These are phyloP conservation scores for Catocala fraxini DNA, from an alignment of 2,888 invertebrate species.

Conservation along the genomic window DNA sequence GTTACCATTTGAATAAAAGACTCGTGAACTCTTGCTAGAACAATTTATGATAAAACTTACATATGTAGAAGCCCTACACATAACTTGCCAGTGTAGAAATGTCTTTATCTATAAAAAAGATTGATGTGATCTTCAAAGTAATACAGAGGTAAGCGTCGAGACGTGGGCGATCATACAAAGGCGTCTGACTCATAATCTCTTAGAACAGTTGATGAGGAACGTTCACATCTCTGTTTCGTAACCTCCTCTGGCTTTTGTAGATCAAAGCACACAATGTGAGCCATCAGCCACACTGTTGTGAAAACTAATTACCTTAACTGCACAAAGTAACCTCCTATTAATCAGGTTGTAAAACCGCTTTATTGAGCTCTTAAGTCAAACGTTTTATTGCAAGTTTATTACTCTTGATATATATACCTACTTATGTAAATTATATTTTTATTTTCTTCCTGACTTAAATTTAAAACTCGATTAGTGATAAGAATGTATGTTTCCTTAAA, in stretches of 20 bases:
- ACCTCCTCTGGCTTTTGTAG: conserved; percentile 32
- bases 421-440: too few species aligned
- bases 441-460: too few species aligned
- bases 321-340: conserved; percentile 37
- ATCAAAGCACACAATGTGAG: conserved; percentile 40
- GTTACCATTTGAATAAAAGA: too few species aligned
- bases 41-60: background rate
- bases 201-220: conserved; percentile 48
- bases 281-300: conserved; percentile 39
- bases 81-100: background rate
- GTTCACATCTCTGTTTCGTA: conserved; percentile 55
- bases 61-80: background rate
- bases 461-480: too few species aligned
- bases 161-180: conserved; percentile 55
- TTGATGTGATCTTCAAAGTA: conserved; percentile 11
- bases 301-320: conserved; percentile 45
- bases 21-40: too few species aligned
- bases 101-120: conserved; percentile 24
- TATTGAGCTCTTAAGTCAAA: conserved; percentile 25
- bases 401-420: too few species aligned
- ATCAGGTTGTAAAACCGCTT: conserved; percentile 13
- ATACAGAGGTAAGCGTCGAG: conserved; percentile 37
- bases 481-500: too few species aligned
- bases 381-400: conserved; percentile 12
- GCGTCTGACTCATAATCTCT: conserved; percentile 53